Conservation (phyloP, 2,888 invertebrate genomes). For the Cryptophagus acutangulus region DNA sequence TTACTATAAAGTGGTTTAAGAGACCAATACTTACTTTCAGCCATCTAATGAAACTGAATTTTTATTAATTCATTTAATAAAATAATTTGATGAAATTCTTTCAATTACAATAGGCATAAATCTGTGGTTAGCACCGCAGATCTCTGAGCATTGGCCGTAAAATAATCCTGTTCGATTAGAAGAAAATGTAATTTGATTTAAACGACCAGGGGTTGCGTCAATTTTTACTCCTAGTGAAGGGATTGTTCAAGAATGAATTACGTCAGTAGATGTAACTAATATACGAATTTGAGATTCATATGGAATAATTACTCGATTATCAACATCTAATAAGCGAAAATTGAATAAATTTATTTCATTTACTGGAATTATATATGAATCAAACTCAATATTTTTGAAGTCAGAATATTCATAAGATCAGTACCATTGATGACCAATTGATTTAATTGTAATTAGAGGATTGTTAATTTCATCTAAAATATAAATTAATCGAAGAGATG, state of each 20-base stretch:
- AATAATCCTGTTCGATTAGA: conserved; percentile 61
- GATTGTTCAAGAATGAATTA: conserved; percentile 63
- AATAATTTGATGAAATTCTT: conserved; percentile 52
- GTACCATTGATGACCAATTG: conserved; percentile 56
- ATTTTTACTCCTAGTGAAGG: conserved; percentile 61
- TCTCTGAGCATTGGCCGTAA: conserved; percentile 76
- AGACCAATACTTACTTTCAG: conserved; percentile 67
- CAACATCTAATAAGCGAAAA: conserved; percentile 60
- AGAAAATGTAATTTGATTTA: conserved; percentile 61
- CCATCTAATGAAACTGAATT: conserved; percentile 62
- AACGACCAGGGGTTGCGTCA: conserved; percentile 60
- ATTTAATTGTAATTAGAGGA: conserved; percentile 56
- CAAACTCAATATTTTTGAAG: conserved; percentile 54
- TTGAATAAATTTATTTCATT: conserved; percentile 43
- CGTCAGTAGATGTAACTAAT: conserved; percentile 59
- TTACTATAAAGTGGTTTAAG: conserved; percentile 65
- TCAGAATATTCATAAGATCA: conserved; percentile 60
- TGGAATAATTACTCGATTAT: conserved; percentile 58
- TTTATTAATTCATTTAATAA: conserved; percentile 57
- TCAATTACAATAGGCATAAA: conserved; percentile 73
- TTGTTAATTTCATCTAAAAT: conserved; percentile 59
- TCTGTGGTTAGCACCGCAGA: conserved; percentile 74
- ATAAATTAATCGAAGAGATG: conserved; percentile 58
- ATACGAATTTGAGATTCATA: conserved; percentile 60
- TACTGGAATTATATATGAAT: conserved; percentile 57